Evolutionary conservation across 92 coral and sea anemone genomes (phyloP).

Genomic region (Muricea muricata): DNA sequence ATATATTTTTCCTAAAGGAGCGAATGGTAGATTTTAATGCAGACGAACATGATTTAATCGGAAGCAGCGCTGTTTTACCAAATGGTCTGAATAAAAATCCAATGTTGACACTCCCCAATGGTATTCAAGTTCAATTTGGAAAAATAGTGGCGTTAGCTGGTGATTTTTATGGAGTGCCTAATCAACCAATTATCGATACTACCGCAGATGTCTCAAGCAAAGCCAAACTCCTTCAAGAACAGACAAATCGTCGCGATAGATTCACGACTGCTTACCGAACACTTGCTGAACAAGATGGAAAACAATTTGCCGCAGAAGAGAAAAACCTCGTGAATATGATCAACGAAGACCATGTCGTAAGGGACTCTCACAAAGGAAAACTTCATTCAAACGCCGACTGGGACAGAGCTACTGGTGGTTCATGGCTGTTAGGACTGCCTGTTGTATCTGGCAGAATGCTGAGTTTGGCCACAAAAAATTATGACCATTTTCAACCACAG

Average conservation of each 20-base stretch:
- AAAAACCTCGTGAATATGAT: not conserved
- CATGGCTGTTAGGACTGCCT: constrained; percentile 39
- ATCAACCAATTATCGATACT: not conserved
- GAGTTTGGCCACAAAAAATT: constrained; percentile 49
- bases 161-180: not conserved
- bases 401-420: constrained; percentile 28
- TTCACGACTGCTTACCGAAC: not conserved
- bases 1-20: no score
- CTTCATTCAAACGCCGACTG: not conserved
- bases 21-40: not conserved
- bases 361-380: not conserved
- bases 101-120: constrained; percentile 10
- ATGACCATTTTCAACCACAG: constrained; percentile 64
- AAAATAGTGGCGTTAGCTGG: no score
- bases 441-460: constrained; percentile 39
- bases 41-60: not conserved
- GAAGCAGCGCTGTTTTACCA: not conserved
- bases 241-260: not conserved
- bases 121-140: not conserved
- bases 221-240: no score
- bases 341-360: not conserved
- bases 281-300: not conserved
- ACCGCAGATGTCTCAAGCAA: no score
- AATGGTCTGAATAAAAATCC: no score
- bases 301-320: not conserved